Evolutionary conservation across 2,113 vertebrate genomes (phyloP).

Genomic region (Daboia siamensis): DNA sequence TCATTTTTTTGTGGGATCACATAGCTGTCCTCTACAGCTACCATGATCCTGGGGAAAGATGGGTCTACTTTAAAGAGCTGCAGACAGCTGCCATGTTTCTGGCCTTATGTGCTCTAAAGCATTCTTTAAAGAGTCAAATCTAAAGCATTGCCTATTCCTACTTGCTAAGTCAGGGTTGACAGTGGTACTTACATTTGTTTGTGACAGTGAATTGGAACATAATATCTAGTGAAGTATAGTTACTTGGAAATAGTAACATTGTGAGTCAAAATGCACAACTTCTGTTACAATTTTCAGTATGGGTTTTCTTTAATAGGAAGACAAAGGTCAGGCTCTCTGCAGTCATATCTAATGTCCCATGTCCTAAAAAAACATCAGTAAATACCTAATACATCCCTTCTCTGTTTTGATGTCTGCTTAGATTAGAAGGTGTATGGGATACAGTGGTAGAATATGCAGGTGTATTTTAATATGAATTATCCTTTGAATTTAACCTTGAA

Average conservation of each 20-base stretch:
- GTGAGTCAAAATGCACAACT: neutral
- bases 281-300: slow-evolving; percentile 1
- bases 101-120: neutral
- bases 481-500: slow-evolving; percentile 20
- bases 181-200: neutral
- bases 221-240: neutral
- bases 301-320: neutral
- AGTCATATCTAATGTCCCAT: neutral
- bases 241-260: neutral
- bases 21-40: neutral
- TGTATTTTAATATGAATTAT: neutral
- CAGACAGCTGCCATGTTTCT: neutral
- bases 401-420: rapidly evolving
- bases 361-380: neutral
- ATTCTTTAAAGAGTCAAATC: neutral
- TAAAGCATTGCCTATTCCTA: neutral
- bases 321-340: neutral
- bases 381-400: neutral
- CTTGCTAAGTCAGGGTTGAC: neutral
- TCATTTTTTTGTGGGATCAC: neutral
- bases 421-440: neutral
- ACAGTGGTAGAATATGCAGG: neutral
- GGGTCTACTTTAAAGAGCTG: neutral
- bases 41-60: neutral
- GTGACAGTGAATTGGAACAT: neutral